A percentile compares a stretch with the other conserved stretches of the same genome.
Evolutionary conservation across 1,140 invertebrate genomes (phyloP).

Genomic region (Chrysoperla carnea): DNA sequence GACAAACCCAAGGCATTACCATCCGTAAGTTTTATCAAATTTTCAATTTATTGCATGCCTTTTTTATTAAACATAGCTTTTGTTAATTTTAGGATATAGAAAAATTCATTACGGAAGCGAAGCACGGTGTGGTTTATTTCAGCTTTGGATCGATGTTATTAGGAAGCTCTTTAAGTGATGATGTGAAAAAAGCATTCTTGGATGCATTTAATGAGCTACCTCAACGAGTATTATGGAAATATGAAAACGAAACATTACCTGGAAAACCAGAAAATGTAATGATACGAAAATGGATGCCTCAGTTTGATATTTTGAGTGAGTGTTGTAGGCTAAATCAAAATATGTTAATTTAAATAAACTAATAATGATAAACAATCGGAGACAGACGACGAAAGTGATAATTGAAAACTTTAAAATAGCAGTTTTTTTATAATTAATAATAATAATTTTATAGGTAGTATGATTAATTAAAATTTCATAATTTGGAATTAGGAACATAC

Average conservation of each 20-base stretch:
- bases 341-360: no score
- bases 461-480: no score
- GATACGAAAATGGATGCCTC: slow-evolving; percentile 45
- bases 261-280: slow-evolving; percentile 38
- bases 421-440: no score
- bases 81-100: slow-evolving; percentile 21
- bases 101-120: slow-evolving; percentile 22
- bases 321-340: neutral
- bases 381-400: no score
- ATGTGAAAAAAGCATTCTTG: slow-evolving; percentile 27
- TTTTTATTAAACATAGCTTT: no score
- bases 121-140: slow-evolving; percentile 34
- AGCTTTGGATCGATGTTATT: slow-evolving; percentile 36
- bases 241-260: slow-evolving; percentile 29
- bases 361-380: no score
- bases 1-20: slow-evolving; percentile 14
- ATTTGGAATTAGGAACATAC: no score
- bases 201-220: slow-evolving; percentile 26
- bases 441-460: no score
- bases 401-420: no score
- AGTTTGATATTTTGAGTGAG: slow-evolving; percentile 47
- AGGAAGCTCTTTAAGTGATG: slow-evolving; percentile 27
- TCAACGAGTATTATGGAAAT: slow-evolving; percentile 36
- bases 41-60: neutral
- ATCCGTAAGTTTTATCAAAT: slow-evolving; percentile 6